phyloP scores from a whole-genome alignment of 2,888 invertebrate species.

The Mantis religiosa region DNA sequence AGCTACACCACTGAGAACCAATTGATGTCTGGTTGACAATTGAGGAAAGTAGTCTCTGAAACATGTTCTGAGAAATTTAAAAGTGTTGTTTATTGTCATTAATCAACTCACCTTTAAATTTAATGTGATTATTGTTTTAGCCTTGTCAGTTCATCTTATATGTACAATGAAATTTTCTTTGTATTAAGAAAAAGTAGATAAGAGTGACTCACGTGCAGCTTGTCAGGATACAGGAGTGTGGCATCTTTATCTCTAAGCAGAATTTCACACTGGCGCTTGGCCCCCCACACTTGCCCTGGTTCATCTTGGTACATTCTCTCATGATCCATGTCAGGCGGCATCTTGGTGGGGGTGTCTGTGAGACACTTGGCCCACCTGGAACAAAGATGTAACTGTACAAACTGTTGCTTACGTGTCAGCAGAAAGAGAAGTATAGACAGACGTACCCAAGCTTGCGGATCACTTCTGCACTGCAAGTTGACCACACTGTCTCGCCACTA shows the following conservation, averaged over 20 bases:
- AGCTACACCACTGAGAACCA: too few relatives aligned
- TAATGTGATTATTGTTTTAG: too few relatives aligned
- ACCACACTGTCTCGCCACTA: conserved; percentile 75
- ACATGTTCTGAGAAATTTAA: too few relatives aligned
- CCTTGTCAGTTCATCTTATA: too few relatives aligned
- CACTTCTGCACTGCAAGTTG: conserved; percentile 65
- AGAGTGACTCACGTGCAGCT: conserved; percentile 25
- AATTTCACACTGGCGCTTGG: conserved; percentile 71
- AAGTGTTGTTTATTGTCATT: too few relatives aligned
- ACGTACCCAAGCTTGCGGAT: conserved; percentile 56
- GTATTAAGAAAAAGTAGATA: too few relatives aligned
- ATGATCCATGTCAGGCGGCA: conserved; percentile 54
- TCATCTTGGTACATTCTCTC: conserved; percentile 54
- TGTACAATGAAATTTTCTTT: too few relatives aligned
- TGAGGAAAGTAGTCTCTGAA: too few relatives aligned
- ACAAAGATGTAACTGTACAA: not conserved
- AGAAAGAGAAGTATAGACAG: not conserved
- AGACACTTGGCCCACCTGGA: conserved; percentile 62
- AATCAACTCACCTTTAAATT: too few relatives aligned
- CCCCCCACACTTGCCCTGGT: conserved; percentile 67
- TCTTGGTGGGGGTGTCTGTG: conserved; percentile 52
- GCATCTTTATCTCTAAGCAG: conserved; percentile 67
- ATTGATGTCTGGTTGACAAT: too few relatives aligned
- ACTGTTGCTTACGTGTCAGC: not conserved
- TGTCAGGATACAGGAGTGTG: conserved; percentile 35